A percentile compares a stretch with the other conserved stretches of the same genome.
Conservation (phyloP, 2,797 vertebrate species). For the Chaenodraco wilsoni region DNA sequence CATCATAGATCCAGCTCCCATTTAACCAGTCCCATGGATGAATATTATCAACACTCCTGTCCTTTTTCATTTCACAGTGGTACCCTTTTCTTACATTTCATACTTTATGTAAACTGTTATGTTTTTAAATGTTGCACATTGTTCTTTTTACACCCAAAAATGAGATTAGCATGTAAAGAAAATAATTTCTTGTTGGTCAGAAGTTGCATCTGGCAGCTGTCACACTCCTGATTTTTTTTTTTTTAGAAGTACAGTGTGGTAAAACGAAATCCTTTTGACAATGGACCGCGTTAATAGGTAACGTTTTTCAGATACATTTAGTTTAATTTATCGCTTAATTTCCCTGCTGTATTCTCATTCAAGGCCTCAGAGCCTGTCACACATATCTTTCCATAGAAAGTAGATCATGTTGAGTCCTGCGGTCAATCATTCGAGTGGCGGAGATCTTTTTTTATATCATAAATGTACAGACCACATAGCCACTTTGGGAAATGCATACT, state of each 20-base stretch:
- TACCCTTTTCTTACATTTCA: slow-evolving; percentile 43
- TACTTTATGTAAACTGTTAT: slow-evolving; percentile 37
- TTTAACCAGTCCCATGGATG: slow-evolving; percentile 33
- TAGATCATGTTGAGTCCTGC: slow-evolving; percentile 55
- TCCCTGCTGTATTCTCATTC: slow-evolving; percentile 30
- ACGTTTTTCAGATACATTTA: slow-evolving; percentile 13
- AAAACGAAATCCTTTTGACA: slow-evolving; percentile 8
- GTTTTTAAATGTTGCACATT: slow-evolving; percentile 63
- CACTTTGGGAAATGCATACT: slow-evolving; percentile 61
- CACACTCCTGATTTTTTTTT: slow-evolving; percentile 12
- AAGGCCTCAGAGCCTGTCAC: slow-evolving; percentile 25
- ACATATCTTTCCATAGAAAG: slow-evolving; percentile 40
- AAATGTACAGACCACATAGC: slow-evolving; percentile 55
- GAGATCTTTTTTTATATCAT: slow-evolving; percentile 32
- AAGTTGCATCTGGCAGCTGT: slow-evolving; percentile 16
- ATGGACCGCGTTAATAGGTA: not conserved
- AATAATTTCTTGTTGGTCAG: slow-evolving; percentile 33
- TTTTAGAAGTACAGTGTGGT: not conserved
- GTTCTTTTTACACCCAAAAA: slow-evolving; percentile 38
- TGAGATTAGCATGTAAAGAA: slow-evolving; percentile 10
- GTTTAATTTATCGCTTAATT: slow-evolving; percentile 25
- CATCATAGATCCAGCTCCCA: slow-evolving; percentile 32
- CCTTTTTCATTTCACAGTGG: slow-evolving; percentile 61
- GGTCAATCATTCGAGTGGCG: slow-evolving; percentile 44
- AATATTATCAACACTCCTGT: slow-evolving; percentile 57